Base-by-base conservation (phyloP, 2,888 invertebrate genomes). In the Tanypteryx hageni region DNA sequence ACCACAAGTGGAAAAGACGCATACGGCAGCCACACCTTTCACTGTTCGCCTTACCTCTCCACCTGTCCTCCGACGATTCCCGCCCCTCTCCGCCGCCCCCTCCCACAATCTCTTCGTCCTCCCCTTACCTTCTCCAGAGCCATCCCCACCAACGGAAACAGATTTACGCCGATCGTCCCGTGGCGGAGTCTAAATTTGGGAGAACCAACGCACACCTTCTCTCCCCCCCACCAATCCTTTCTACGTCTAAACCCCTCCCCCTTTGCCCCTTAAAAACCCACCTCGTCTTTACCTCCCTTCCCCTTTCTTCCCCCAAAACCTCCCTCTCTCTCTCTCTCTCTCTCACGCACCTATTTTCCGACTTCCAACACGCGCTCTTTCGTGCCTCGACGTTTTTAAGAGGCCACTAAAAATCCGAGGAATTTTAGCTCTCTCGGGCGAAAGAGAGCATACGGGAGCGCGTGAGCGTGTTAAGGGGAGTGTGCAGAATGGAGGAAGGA, bases 101-200 rank as follows among this genome's bases (percentile, higher is more conserved):
- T n/a, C 44, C 44, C 44, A 1, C 1, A 44, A 44, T 44, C 44
- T 44, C 44, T 5, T 44, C 44, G n/a, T n/a, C n/a, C n/a, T n/a
- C 44, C 44, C 44, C 44, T 44, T 44, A 44, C 44, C 5, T 44
- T 44, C 44, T 44, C 44, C 44, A 44, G 44, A 44, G 44, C 44
- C 44, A 44, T 44, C 5, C 44, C 44, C 44, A 44, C 44, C 56
- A 14, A 18, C 16, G 16, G 44, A 31, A 16, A 27, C 56, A 44
- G 82, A 82, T 82, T 16, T 82, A 82, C 44, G 82, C 82, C 82
- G 82, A 82, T 27, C 27, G 82, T 82, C 82, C 82, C 82, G 82
- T 56, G 82, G 56, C 82, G 27, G 82, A 16, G 82, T 82, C 82
- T 82, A 82, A 82, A 82, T 82, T 82, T 27, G 82, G 82, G 56